These are phyloP conservation scores for Caenorhabditis afra DNA, from an alignment of 2,888 invertebrate genomes.

Conservation along the genomic window DNA sequence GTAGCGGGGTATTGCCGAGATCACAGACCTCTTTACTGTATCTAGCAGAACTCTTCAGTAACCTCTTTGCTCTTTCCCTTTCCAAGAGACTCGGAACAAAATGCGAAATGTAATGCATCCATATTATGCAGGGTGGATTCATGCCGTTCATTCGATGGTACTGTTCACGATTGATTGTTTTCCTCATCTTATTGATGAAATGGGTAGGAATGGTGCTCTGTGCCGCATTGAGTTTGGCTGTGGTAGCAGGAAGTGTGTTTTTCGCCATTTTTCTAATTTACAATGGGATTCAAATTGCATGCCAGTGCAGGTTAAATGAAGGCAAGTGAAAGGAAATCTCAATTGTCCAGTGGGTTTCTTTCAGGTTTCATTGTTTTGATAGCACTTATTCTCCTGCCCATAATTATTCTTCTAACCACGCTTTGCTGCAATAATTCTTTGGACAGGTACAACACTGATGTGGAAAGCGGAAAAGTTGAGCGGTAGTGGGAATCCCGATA, in stretches of 20 bases:
- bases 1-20: too few species aligned
- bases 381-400: conserved; percentile 52
- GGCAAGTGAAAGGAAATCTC: too few species aligned
- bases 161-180: conserved; percentile 53
- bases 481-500: not conserved
- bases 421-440: conserved; percentile 72
- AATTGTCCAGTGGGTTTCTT: too few species aligned
- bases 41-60: too few species aligned
- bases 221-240: conserved; percentile 63
- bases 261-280: conserved; percentile 71
- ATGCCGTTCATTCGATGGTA: conserved; percentile 59
- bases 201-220: conserved; percentile 66
- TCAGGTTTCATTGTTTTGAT: conserved; percentile 53
- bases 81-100: too few species aligned
- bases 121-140: conserved; percentile 36
- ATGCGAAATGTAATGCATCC: not conserved
- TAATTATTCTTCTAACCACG: conserved; percentile 69
- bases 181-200: conserved; percentile 58
- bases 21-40: too few species aligned
- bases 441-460: conserved; percentile 68
- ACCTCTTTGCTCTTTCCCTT: too few species aligned
- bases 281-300: conserved; percentile 70
- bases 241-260: conserved; percentile 67
- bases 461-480: conserved; percentile 65
- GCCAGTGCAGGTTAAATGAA: conserved; percentile 72